A percentile compares a stretch with the other conserved stretches of the same genome.
These are phyloP conservation scores for Toxotes lorentzi DNA, from an alignment of 2,797 vertebrate species.

Conservation along the genomic window DNA sequence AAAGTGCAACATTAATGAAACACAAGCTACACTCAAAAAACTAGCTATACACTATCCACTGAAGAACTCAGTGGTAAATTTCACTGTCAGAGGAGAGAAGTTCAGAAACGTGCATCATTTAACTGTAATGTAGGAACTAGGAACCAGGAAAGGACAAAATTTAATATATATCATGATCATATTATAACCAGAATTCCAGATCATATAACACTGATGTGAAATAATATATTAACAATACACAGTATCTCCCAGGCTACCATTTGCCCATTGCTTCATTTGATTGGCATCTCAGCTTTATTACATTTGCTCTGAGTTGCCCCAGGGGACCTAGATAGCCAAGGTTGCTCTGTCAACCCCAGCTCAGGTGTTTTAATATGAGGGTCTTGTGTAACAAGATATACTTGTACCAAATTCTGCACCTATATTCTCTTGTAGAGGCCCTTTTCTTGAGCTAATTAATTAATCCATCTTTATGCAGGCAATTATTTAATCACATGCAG, in stretches of 20 bases:
- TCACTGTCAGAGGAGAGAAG: too few relatives aligned
- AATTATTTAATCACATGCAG: not conserved
- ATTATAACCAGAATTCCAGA: not conserved
- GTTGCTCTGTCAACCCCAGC: constrained; percentile 37
- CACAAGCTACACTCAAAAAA: too few relatives aligned
- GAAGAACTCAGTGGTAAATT: too few relatives aligned
- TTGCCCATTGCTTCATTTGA: constrained; percentile 21
- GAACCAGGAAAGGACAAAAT: not conserved
- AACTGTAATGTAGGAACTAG: not conserved
- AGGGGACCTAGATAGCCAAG: constrained; percentile 24
- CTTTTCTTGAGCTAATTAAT: not conserved
- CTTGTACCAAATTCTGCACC: not conserved
- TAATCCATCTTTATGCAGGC: not conserved
- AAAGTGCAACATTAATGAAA: too few relatives aligned
- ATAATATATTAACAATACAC: not conserved
- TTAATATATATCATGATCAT: not conserved
- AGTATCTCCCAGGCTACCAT: not conserved
- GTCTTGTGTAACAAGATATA: constrained; percentile 56
- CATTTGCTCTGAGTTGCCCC: constrained; percentile 26
- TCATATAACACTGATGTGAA: too few relatives aligned
- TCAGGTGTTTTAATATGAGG: constrained; percentile 55
- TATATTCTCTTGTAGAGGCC: not conserved
- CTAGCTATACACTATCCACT: too few relatives aligned
- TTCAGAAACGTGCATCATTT: not conserved
- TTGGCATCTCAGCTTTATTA: constrained; percentile 51